These are phyloP conservation scores for Aleiodes sp. DNA, from an alignment of 1,140 invertebrate genomes.

Conservation along the genomic window DNA sequence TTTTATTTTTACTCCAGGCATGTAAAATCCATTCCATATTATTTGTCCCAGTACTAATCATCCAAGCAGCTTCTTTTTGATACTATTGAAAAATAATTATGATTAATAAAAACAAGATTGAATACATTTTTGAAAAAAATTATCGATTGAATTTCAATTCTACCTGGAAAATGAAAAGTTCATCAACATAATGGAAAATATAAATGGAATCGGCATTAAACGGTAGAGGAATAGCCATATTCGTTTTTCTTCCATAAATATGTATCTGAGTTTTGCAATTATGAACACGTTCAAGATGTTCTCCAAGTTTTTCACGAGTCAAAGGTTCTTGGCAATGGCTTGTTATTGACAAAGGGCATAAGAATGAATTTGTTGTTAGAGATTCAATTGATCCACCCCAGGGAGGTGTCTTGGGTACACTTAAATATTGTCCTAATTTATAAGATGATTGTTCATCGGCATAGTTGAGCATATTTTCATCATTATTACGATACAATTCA, in stretches of 20 bases:
- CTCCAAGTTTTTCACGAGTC: conserved; percentile 43
- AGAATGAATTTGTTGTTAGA: conserved; percentile 41
- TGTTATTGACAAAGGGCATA: conserved; percentile 48
- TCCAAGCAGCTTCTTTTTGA: conserved; percentile 48
- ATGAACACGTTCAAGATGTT: conserved; percentile 52
- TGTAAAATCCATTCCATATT: conserved; percentile 52
- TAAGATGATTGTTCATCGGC: not conserved
- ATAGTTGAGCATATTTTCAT: not conserved
- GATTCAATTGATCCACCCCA: conserved; percentile 60
- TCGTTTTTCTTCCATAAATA: conserved; percentile 48
- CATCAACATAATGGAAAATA: conserved; percentile 49
- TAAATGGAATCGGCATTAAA: conserved; percentile 50
- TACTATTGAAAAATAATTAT: not conserved
- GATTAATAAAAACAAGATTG: not conserved
- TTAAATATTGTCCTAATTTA: conserved; percentile 28
- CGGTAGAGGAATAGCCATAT: conserved; percentile 51
- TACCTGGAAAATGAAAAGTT: conserved; percentile 59
- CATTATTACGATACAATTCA: conserved; percentile 45
- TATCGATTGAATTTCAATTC: too few relatives aligned
- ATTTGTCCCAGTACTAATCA: conserved; percentile 39
- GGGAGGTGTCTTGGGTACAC: conserved; percentile 40
- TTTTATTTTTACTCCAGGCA: conserved; percentile 39
- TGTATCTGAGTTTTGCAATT: conserved; percentile 49
- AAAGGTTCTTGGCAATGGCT: conserved; percentile 47
- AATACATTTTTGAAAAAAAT: not conserved